Base-by-base conservation (phyloP, 2,113 vertebrate species). In the Etheostoma spectabile region DNA sequence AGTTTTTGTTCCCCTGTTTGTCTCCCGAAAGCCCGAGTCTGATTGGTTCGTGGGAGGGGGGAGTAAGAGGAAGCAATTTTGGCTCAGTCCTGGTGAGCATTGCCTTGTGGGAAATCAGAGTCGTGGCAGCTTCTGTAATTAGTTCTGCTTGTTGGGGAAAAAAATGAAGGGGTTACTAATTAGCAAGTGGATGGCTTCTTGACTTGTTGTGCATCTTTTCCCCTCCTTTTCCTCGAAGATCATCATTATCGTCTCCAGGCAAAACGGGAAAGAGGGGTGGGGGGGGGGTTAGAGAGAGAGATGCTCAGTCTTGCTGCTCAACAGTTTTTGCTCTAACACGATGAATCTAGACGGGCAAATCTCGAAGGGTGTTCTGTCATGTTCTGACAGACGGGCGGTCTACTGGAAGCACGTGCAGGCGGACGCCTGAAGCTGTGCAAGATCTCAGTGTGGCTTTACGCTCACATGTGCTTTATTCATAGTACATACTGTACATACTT, bases 161-260 rank as follows among this genome's bases (percentile, higher is more conserved):
- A 92, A 95, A 95, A 93, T 93, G 79, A 92, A 94, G 92, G 92
- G 93, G 91, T 94, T 94, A 91, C 92, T 95, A 96, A 95, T 96
- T 94, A 95, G 91, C 89, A 78, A 93, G 92, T 88, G 91, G 90
- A 80, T 89, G 83, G 90, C 90, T 94, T 90, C 87, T 93, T 93
- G 91, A 93, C 92, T 94, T 91, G 92, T 91, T 93, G 89, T 91
- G 88, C 85, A 86, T 90, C 69, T 93, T 86, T 84, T 88, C 84
- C 84, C 74, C 84, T 83, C 64, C 68, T 86, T 86, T 86, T 91
- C 62, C 85, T 86, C 80, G 76, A 94, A 91, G 86, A 91, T 87
- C 87, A 88, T 92, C 88, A 93, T 93, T 92, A 93, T 92, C 75
- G 65, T 88, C 80, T 92, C 79, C 19, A 74, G 79, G 90, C 65